These are phyloP conservation scores for Eupeodes luniger DNA, from an alignment of 2,888 invertebrate genomes.

Conservation along the genomic window DNA sequence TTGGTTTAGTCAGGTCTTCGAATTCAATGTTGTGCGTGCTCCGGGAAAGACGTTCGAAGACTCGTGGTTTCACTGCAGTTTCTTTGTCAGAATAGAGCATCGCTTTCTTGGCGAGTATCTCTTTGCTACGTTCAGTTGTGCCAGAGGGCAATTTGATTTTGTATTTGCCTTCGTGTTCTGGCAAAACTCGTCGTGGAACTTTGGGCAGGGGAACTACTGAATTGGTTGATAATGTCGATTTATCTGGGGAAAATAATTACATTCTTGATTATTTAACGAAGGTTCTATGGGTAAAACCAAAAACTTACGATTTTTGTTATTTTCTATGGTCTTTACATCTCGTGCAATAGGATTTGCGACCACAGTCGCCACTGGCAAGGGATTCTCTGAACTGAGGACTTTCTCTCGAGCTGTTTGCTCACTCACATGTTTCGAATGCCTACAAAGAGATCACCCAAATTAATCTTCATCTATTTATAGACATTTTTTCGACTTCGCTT, in stretches of 20 bases:
- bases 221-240: slow-evolving; percentile 42
- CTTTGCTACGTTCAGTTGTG: slow-evolving; percentile 85
- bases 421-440: slow-evolving; percentile 87
- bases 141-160: slow-evolving; percentile 86
- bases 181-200: slow-evolving; percentile 83
- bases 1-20: slow-evolving; percentile 28
- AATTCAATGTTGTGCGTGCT: slow-evolving; percentile 30
- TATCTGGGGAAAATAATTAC: slow-evolving; percentile 17
- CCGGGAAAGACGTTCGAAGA: slow-evolving; percentile 81
- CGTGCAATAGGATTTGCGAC: slow-evolving; percentile 80
- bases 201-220: slow-evolving; percentile 78
- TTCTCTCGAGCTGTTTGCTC: slow-evolving; percentile 86
- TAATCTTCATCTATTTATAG: neutral
- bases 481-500: slow-evolving; percentile 53
- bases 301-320: slow-evolving; percentile 73
- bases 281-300: slow-evolving; percentile 22
- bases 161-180: slow-evolving; percentile 86
- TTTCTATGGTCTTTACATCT: slow-evolving; percentile 73
- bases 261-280: no score
- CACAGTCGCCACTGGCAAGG: slow-evolving; percentile 85
- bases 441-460: slow-evolving; percentile 77
- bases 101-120: slow-evolving; percentile 84
- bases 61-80: slow-evolving; percentile 77
- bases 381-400: slow-evolving; percentile 84
- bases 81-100: slow-evolving; percentile 82